These are phyloP conservation scores for Acleris literana DNA, from an alignment of 2,888 invertebrate species.

Conservation along the genomic window DNA sequence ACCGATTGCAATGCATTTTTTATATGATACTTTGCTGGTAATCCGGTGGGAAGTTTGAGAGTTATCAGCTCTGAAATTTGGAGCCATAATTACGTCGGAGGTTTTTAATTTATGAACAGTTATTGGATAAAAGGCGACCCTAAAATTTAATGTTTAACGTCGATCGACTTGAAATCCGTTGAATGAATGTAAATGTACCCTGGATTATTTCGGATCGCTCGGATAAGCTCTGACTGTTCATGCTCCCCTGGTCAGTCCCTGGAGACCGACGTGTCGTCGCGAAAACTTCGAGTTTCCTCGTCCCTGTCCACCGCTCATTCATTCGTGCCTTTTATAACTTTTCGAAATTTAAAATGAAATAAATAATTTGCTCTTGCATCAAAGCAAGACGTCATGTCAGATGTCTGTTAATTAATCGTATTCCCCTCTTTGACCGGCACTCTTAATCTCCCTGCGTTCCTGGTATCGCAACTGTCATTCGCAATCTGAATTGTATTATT, in stretches of 20 bases:
- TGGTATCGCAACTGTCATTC: neutral
- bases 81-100: too few species aligned
- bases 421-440: neutral
- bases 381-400: neutral
- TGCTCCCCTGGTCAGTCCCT: conserved; percentile 4
- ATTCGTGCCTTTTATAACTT: conserved; percentile 2
- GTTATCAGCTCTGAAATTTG: too few species aligned
- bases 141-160: too few species aligned
- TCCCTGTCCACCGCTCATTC: neutral
- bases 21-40: too few species aligned
- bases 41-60: too few species aligned
- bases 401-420: neutral
- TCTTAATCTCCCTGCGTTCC: neutral
- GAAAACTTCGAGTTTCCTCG: neutral
- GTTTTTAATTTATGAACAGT: too few species aligned
- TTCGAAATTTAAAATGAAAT: conserved; percentile 18
- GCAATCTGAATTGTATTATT: neutral
- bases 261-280: neutral
- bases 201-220: conserved; percentile 6
- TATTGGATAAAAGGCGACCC: too few species aligned
- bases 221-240: neutral
- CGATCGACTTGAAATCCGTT: too few species aligned
- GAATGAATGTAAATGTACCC: neutral
- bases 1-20: too few species aligned
- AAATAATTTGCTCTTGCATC: conserved; percentile 7